Evolutionary conservation across 2,113 vertebrate genomes (phyloP), one percentile per base, ranked within the genome.

Genomic region (Pao palembangensis): DNA sequence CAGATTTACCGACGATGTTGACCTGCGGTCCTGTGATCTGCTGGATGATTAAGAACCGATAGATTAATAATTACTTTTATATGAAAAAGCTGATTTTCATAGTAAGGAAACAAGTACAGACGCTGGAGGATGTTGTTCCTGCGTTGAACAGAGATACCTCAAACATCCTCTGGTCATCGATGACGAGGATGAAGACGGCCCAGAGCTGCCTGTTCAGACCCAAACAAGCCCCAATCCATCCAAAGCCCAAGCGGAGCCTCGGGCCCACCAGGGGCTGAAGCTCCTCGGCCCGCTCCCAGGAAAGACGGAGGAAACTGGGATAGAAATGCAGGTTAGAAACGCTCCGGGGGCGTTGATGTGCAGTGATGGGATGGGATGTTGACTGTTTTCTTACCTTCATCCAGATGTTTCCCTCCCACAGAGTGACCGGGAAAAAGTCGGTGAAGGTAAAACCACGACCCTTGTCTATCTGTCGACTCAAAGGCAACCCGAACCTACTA

Each of bases 301-400:
- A 6, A 34, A 49, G 19, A 58, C 28, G 41, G 58, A 76, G 14
- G 51, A 78, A 0, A 67, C 43, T 5, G 47, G 67, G 34, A 82
- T 84, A 15, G 82, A 87, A 55, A 74, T 88, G 79, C 61, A 86
- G 71, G 87, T 81, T 0, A 20, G 80, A 52, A 54, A 55, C 18
- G 14, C 6, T 13, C 5, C 15, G 13, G 8, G 0, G 20, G 16
- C 34, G 21, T 18, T 41, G 15, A 2, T 41, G 17, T 19, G 38
- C n/a, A n/a, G n/a, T n/a, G n/a, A n/a, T n/a, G n/a, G n/a, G n/a
- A n/a, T n/a, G n/a, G n/a, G n/a, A n/a, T n/a, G n/a, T n/a, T n/a
- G n/a, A n/a, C n/a, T 47, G 0, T 31, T 58, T 47, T 4, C 21
- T 8, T 53, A 38, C 14, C 21, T 19, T 34, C 21, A 2, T 73